Percentiles rank a stretch among this genome's conserved stretches.
These are phyloP conservation scores for Genyomyrus donnyi DNA, from an alignment of 2,113 vertebrate genomes.

Conservation along the genomic window DNA sequence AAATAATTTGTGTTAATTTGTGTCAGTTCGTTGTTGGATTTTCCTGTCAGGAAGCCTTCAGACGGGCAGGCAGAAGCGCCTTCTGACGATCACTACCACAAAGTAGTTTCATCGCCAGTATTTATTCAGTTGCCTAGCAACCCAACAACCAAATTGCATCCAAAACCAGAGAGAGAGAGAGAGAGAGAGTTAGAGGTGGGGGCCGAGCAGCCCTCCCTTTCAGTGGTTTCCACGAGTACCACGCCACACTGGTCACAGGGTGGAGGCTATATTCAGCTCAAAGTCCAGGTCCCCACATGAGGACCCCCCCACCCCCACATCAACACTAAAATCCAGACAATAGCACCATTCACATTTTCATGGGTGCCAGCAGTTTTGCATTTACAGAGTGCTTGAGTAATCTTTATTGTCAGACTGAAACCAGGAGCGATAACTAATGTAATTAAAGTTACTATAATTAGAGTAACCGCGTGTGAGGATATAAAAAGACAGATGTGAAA, in stretches of 20 bases:
- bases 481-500: neutral
- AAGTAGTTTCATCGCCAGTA: constrained; percentile 11
- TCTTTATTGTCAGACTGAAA: constrained; percentile 1
- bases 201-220: neutral
- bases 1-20: neutral
- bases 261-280: neutral
- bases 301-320: neutral
- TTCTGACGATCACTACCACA: constrained; percentile 15
- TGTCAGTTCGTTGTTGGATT: neutral
- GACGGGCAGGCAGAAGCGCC: constrained; percentile 13
- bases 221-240: neutral
- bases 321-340: neutral
- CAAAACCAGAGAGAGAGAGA: constrained; percentile 18
- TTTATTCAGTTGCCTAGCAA: constrained; percentile 45
- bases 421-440: neutral
- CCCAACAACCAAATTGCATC: constrained; percentile 23
- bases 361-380: neutral
- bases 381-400: neutral
- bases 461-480: neutral
- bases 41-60: constrained; percentile 6
- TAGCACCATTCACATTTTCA: neutral
- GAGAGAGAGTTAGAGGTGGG: neutral
- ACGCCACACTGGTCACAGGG: neutral
- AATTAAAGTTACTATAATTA: constrained; percentile 16
- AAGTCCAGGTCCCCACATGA: neutral